Percentiles rank a stretch among this genome's conserved stretches.
phyloP scores from a whole-genome alignment of 2,888 invertebrate genomes.

The Chalcis sispes region DNA sequence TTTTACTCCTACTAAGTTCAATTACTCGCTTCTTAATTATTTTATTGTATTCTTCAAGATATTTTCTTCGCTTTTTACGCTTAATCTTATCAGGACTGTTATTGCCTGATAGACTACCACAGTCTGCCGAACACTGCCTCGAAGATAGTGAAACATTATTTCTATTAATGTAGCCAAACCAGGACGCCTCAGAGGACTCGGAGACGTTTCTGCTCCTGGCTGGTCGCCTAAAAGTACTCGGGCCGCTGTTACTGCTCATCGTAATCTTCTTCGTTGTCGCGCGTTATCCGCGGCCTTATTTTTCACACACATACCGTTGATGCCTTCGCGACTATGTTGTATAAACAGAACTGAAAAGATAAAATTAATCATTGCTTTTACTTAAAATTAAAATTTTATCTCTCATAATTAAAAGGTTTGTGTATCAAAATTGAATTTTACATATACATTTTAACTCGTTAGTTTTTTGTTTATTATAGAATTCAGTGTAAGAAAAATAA shows the following conservation, averaged over 20 bases:
- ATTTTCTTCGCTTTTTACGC: conserved; percentile 54
- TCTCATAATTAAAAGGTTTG: too few relatives aligned
- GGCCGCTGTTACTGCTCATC: conserved; percentile 49
- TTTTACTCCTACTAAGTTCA: conserved; percentile 1
- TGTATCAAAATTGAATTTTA: not conserved
- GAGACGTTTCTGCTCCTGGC: conserved; percentile 41
- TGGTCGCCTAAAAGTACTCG: conserved; percentile 37
- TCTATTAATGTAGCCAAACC: not conserved
- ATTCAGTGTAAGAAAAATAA: too few relatives aligned
- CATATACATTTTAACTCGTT: not conserved
- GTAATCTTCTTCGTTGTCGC: conserved; percentile 46
- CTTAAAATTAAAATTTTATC: too few relatives aligned
- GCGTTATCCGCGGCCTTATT: conserved; percentile 42
- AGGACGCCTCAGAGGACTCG: conserved; percentile 40
- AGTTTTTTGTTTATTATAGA: too few relatives aligned
- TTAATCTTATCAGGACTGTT: conserved; percentile 31
- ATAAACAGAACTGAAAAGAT: conserved; percentile 43
- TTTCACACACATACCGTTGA: conserved; percentile 53
- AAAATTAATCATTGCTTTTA: conserved; percentile 7
- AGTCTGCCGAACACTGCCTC: conserved; percentile 18
- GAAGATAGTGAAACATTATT: not conserved
- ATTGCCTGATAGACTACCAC: conserved; percentile 8
- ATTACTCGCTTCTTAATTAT: not conserved
- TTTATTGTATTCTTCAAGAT: not conserved
- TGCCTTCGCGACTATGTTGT: conserved; percentile 12